phyloP scores from a whole-genome alignment of 2,113 vertebrate species.

The Spizaetus ornatus region DNA sequence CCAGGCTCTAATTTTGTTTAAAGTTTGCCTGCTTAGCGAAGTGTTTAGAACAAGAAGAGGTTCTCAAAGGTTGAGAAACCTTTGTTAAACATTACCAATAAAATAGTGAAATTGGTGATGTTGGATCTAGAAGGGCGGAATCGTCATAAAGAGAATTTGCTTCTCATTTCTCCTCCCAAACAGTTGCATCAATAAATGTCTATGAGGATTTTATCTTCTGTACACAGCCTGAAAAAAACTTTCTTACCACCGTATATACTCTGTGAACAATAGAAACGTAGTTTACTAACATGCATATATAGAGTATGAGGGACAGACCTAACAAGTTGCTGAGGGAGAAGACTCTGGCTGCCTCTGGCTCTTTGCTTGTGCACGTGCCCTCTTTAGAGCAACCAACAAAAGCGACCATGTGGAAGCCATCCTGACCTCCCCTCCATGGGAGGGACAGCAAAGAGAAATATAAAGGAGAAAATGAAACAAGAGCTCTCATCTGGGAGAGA shows the following conservation, averaged over 20 bases:
- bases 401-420: neutral
- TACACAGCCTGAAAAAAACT: accelerated
- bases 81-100: neutral
- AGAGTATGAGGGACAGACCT: neutral
- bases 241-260: neutral
- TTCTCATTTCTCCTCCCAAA: neutral
- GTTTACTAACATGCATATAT: neutral
- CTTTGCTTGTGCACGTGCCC: neutral
- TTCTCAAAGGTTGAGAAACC: neutral
- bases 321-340: neutral
- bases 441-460: neutral
- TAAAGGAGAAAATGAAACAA: neutral
- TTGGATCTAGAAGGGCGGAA: neutral
- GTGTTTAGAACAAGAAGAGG: neutral
- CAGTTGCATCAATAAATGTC: neutral
- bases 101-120: neutral
- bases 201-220: neutral
- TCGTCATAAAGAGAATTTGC: neutral
- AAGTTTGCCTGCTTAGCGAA: neutral
- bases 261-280: neutral
- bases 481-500: neutral
- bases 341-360: neutral
- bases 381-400: neutral
- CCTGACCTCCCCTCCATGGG: neutral
- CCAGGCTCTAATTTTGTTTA: neutral